A percentile compares a stretch with the other conserved stretches of the same genome.
These are phyloP conservation scores for Talpa occidentalis DNA, from an alignment of 2,113 vertebrate genomes.

Conservation along the genomic window DNA sequence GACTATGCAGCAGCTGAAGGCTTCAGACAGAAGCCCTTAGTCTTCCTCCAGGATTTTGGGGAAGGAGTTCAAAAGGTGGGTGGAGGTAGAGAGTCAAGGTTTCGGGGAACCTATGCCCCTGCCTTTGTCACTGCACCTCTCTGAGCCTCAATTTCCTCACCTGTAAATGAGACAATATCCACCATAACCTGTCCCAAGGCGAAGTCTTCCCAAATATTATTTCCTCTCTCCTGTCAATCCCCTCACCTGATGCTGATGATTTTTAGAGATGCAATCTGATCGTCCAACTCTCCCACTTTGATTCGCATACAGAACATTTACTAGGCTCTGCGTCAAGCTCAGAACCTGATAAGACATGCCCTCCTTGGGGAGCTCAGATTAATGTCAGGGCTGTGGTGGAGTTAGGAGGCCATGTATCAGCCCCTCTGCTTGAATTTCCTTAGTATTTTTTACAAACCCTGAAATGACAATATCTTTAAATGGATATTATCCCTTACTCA, in stretches of 20 bases:
- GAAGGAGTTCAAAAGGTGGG: neutral
- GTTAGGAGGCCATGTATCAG: neutral
- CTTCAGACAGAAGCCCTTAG: neutral
- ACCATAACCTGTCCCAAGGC: neutral
- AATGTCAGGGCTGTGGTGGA: neutral
- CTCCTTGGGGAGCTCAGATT: neutral
- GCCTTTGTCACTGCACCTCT: neutral
- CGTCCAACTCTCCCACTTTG: neutral
- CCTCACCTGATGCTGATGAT: neutral
- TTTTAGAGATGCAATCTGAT: neutral
- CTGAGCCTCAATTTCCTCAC: neutral
- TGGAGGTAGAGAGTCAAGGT: neutral
- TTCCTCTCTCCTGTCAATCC: neutral
- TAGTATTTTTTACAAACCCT: constrained; percentile 10
- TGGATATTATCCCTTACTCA: neutral
- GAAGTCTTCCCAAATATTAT: neutral
- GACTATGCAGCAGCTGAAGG: neutral
- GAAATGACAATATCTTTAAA: neutral
- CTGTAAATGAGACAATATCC: neutral
- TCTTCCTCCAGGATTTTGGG: neutral
- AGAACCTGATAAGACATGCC: neutral
- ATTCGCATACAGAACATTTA: neutral
- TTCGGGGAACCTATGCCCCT: neutral
- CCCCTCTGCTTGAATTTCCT: constrained; percentile 1
- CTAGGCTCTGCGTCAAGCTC: neutral